Evolutionary conservation across 2,888 invertebrate species (phyloP), one percentile per base, ranked within the genome.

Genomic region (Phrixothrix hirtus): DNA sequence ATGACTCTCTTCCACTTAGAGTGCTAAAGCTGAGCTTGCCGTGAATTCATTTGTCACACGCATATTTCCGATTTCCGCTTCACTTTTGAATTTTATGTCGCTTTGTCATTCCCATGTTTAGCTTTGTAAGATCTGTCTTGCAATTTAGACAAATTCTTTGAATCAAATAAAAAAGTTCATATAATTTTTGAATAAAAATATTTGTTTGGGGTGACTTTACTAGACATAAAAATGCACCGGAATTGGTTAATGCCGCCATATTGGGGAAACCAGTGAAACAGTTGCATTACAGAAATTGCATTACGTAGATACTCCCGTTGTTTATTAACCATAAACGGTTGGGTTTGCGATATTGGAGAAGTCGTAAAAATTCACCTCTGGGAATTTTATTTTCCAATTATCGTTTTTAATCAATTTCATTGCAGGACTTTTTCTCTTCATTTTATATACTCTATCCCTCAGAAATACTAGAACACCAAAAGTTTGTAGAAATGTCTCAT

Each of bases 31-130:
- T 48, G 37, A 41, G 45, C 45, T 51, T 45, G 27, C 38, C 36
- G 44, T 35, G 47, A 56, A 37, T 50, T 39, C 35, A 43, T 52
- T 56, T 55, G 44, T 56, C 51, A 52, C 56, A 51, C 51, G 56
- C 56, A 56, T 56, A 56, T 52, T 56, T 56, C 48, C 56, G 47
- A 52, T 56, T 51, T 46, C 56, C 47, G 48, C 55, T 32, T 49
- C 55, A 45, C 49, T 49, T 55, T 55, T 26, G 48, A 49, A 55
- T 55, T 45, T 49, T 37, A 42, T 39, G 55, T 49, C 49, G 45
- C 35, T 47, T 47, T 54, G 55, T 48, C 55, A 55, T 47, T 44
- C 48, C 42, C 42, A 31, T 38, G 54, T 47, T 43, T 39, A 48
- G 42, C 42, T 43, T 53, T 37, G 43, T 26, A 36, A 41, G 43